phyloP scores from a whole-genome alignment of 2,113 vertebrate genomes.

The Nothoprocta pentlandii region DNA sequence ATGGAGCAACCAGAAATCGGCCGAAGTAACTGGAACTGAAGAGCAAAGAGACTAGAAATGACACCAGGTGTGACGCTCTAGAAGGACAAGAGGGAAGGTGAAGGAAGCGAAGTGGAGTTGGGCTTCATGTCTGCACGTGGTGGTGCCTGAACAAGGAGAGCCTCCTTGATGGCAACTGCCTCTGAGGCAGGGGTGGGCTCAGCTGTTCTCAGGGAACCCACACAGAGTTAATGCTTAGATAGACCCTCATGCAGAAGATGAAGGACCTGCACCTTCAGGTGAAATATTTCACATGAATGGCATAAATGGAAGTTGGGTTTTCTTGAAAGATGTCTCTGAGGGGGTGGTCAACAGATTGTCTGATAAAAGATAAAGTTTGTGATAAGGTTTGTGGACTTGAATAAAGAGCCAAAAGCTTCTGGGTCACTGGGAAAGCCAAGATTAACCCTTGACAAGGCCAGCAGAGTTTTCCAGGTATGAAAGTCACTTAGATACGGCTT shows the following conservation, averaged over 20 bases:
- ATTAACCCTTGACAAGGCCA: neutral
- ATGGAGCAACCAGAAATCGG: neutral
- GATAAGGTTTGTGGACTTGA: neutral
- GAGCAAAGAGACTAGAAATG: no score
- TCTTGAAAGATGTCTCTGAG: neutral
- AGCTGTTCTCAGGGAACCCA: neutral
- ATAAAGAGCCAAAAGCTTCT: neutral
- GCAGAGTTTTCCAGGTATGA: neutral
- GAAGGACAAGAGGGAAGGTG: no score
- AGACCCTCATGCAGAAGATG: neutral
- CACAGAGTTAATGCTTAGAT: neutral
- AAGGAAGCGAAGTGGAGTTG: neutral
- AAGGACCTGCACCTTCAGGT: neutral
- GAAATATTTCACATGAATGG: neutral
- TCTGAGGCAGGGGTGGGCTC: neutral
- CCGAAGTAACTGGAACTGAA: no score
- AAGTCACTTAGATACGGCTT: no score
- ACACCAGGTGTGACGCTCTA: no score
- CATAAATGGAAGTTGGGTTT: neutral
- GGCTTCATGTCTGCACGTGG: fast-evolving
- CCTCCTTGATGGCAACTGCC: neutral
- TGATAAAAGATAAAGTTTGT: neutral
- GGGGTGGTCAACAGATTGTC: neutral
- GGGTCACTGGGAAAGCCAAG: neutral
- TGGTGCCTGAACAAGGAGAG: neutral